Conservation (phyloP, 2,888 invertebrate genomes). For the Mythimna impura region DNA sequence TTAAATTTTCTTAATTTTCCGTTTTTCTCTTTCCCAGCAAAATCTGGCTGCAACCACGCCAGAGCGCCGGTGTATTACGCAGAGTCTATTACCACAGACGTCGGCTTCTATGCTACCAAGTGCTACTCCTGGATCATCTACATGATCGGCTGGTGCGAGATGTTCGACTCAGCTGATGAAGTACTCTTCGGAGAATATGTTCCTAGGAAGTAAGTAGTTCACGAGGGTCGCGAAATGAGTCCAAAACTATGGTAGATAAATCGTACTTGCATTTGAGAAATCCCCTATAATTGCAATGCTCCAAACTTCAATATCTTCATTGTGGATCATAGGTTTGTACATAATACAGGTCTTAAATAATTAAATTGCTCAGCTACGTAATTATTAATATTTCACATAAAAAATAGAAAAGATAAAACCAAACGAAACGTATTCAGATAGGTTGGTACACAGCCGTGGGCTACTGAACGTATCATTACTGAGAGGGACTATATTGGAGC, state of each 20-base stretch:
- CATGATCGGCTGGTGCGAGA: slow-evolving; percentile 87
- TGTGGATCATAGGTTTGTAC: too few relatives aligned
- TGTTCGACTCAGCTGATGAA: slow-evolving; percentile 75
- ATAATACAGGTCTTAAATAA: too few relatives aligned
- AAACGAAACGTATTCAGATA: too few relatives aligned
- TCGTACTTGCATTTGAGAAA: not conserved
- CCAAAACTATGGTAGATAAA: slow-evolving; percentile 10
- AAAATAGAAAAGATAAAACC: too few relatives aligned
- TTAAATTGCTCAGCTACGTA: too few relatives aligned
- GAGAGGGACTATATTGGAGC: too few relatives aligned
- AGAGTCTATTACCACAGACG: slow-evolving; percentile 87
- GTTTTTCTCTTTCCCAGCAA: slow-evolving; percentile 74
- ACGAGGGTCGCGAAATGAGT: not conserved
- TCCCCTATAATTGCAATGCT: not conserved
- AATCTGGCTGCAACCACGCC: slow-evolving; percentile 91
- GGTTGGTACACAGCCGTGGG: too few relatives aligned
- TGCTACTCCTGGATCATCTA: slow-evolving; percentile 89
- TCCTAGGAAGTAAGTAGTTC: slow-evolving; percentile 80
- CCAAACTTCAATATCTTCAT: too few relatives aligned
- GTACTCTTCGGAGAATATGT: slow-evolving; percentile 89
- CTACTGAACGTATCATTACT: too few relatives aligned
- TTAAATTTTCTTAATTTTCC: too few relatives aligned
- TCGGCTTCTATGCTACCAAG: slow-evolving; percentile 90
- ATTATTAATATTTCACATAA: too few relatives aligned
- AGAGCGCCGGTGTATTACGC: slow-evolving; percentile 91